phyloP scores from a whole-genome alignment of 2,797 vertebrate genomes.

The Clarias laeviceps region DNA sequence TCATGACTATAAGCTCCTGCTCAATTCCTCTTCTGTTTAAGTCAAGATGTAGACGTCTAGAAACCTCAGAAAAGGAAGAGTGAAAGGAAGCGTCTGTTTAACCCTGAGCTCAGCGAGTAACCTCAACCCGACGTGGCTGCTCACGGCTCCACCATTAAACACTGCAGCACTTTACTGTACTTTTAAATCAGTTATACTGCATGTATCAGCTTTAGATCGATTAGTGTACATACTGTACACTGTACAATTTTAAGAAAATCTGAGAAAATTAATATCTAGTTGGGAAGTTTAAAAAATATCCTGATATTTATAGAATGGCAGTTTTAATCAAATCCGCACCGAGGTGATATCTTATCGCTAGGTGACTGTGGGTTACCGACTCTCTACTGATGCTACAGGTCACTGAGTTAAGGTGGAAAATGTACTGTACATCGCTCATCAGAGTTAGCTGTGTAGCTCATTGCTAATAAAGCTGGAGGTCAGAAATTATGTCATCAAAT shows the following conservation, averaged over 20 bases:
- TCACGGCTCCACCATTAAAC: not conserved
- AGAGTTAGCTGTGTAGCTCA: not conserved
- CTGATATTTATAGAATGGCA: no score
- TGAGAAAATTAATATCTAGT: no score
- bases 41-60: not conserved
- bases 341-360: no score
- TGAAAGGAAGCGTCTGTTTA: not conserved
- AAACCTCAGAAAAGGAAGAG: not conserved
- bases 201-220: not conserved
- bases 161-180: not conserved
- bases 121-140: not conserved
- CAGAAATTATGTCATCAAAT: not conserved
- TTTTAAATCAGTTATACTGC: not conserved
- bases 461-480: not conserved
- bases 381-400: not conserved
- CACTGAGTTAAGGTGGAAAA: not conserved
- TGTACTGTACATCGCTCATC: not conserved
- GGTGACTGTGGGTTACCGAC: no score
- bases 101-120: not conserved
- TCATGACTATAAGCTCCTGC: not conserved
- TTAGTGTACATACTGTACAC: no score
- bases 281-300: no score
- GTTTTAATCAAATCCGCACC: no score
- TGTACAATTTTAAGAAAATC: no score
- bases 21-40: not conserved